These are phyloP conservation scores for Bombus difficillimus DNA, from an alignment of 1,140 invertebrate species.

Conservation along the genomic window DNA sequence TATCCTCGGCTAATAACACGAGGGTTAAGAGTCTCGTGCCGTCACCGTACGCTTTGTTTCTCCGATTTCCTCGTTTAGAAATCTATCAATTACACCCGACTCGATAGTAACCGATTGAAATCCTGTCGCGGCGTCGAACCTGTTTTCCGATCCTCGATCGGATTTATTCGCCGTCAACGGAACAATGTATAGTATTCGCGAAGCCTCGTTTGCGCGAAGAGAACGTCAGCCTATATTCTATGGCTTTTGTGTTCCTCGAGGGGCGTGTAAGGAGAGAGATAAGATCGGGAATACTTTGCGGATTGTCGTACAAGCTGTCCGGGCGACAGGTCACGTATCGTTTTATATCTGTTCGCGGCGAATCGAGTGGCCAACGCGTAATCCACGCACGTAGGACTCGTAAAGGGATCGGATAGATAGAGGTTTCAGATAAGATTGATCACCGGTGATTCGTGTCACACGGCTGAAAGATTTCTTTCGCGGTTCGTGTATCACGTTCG, in stretches of 20 bases:
- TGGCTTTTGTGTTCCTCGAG: neutral
- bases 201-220: too few relatives aligned
- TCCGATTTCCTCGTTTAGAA: neutral
- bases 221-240: neutral
- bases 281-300: neutral
- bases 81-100: conserved; percentile 14
- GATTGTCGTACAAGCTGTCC: neutral
- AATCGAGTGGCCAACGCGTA: neutral
- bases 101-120: neutral
- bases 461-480: neutral
- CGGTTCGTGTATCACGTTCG: neutral
- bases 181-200: neutral
- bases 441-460: neutral
- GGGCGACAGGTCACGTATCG: neutral
- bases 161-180: neutral
- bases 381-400: conserved; percentile 1
- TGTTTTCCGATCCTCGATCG: neutral
- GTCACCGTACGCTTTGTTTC: neutral
- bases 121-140: neutral
- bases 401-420: neutral
- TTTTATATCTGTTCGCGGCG: neutral
- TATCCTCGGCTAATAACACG: neutral
- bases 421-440: neutral
- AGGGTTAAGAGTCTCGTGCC: neutral
- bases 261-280: neutral